A percentile compares a stretch with the other conserved stretches of the same genome.
Evolutionary conservation across 1,140 invertebrate species (phyloP).

Genomic region (Drosophila triauraria): DNA sequence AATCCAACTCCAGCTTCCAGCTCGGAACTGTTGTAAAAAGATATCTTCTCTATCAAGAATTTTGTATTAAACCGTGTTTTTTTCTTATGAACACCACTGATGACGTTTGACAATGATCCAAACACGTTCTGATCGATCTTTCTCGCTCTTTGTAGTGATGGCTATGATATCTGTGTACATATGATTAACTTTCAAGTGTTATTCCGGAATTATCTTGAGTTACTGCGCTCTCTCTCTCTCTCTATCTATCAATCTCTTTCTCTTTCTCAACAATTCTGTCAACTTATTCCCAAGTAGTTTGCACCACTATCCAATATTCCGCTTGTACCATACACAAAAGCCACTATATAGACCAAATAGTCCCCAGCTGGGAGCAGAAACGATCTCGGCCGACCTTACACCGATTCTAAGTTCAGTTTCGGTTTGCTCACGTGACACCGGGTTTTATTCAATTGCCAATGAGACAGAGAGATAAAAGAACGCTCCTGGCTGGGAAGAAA

Average conservation of each 20-base stretch:
- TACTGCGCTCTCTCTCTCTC: constrained; percentile 51
- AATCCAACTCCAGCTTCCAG: constrained; percentile 37
- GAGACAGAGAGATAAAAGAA: constrained; percentile 55
- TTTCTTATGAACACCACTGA: constrained; percentile 54
- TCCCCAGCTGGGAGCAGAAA: constrained; percentile 73
- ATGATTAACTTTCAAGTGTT: constrained; percentile 83
- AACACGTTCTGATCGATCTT: constrained; percentile 61
- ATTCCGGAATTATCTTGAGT: constrained; percentile 83
- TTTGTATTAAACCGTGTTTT: constrained; percentile 32
- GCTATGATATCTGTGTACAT: constrained; percentile 71
- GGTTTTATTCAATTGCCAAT: constrained; percentile 55
- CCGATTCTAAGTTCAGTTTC: constrained; percentile 29
- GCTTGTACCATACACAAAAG: constrained; percentile 46
- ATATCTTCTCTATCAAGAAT: constrained; percentile 48
- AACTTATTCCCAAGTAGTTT: constrained; percentile 40
- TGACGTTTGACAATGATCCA: constrained; percentile 63
- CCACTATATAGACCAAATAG: constrained; percentile 10
- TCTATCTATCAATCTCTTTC: constrained; percentile 40
- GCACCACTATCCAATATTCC: constrained; percentile 27
- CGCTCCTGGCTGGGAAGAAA: constrained; percentile 72
- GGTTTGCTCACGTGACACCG: constrained; percentile 59
- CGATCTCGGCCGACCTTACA: constrained; percentile 51
- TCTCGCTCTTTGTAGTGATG: constrained; percentile 56
- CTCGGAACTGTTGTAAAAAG: constrained; percentile 71
- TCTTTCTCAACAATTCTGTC: constrained; percentile 33